Conservation (phyloP, 2,888 invertebrate genomes). For the Pegoplata infirma region DNA sequence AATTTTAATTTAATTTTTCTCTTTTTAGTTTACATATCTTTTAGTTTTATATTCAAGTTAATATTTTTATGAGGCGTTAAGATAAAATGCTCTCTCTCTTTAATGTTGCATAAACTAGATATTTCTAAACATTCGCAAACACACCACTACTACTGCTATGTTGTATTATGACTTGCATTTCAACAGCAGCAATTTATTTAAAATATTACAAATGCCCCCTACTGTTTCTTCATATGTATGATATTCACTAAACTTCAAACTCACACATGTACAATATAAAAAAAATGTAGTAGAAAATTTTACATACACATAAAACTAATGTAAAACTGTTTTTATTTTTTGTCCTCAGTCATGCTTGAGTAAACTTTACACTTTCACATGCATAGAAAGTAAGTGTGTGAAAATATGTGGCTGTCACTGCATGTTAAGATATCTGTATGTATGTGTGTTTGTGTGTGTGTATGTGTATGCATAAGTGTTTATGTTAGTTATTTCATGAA, state of each 20-base stretch:
- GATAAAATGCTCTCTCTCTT: slow-evolving; percentile 21
- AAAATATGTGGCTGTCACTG: slow-evolving; percentile 18
- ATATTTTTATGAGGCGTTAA: slow-evolving; percentile 43
- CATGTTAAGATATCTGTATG: neutral
- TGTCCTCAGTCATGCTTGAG: slow-evolving; percentile 59
- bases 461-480: slow-evolving; percentile 11
- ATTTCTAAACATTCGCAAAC: slow-evolving; percentile 3
- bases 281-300: neutral
- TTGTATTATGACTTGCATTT: neutral
- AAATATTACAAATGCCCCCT: slow-evolving; percentile 9
- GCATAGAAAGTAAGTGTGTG: slow-evolving; percentile 41
- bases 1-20: neutral
- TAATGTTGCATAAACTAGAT: slow-evolving; percentile 27
- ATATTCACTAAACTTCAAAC: neutral
- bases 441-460: neutral
- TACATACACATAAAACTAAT: slow-evolving; percentile 49
- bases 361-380: slow-evolving; percentile 57
- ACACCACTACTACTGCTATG: neutral
- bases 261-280: neutral
- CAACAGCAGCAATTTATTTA: slow-evolving; percentile 20
- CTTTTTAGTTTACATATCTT: slow-evolving; percentile 3
- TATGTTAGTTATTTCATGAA: slow-evolving; percentile 40
- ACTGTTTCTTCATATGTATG: slow-evolving; percentile 16
- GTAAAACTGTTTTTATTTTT: slow-evolving; percentile 28
- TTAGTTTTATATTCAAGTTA: slow-evolving; percentile 1